Percentiles rank a stretch among this genome's conserved stretches.
These are phyloP conservation scores for Drosophila borealis DNA, from an alignment of 2,888 invertebrate genomes.

Conservation along the genomic window DNA sequence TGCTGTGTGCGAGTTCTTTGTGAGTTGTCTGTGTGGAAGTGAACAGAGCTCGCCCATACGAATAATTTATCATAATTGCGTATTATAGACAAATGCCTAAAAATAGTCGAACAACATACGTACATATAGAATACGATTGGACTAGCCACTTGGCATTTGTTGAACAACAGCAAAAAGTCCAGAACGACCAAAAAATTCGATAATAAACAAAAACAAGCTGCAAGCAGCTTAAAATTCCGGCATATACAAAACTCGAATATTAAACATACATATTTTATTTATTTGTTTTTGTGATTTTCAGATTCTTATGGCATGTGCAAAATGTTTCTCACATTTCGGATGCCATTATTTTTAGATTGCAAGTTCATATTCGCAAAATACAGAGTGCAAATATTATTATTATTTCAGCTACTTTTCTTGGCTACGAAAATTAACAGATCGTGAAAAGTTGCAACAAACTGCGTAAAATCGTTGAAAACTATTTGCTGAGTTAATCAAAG, in stretches of 20 bases:
- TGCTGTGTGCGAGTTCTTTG: slow-evolving; percentile 7
- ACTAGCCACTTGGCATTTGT: slow-evolving; percentile 41
- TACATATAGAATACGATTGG: slow-evolving; percentile 17
- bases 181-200: slow-evolving; percentile 18
- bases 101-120: slow-evolving; percentile 25
- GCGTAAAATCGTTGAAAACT: slow-evolving; percentile 38
- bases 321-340: slow-evolving; percentile 22
- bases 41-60: slow-evolving; percentile 40
- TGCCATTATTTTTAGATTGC: slow-evolving; percentile 39
- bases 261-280: slow-evolving; percentile 11
- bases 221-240: slow-evolving; percentile 50
- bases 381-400: slow-evolving; percentile 11
- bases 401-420: slow-evolving; percentile 11
- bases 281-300: background rate
- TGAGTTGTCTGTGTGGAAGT: background rate
- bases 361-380: slow-evolving; percentile 42
- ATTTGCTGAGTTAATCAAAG: slow-evolving; percentile 20
- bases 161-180: slow-evolving; percentile 13
- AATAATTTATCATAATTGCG: slow-evolving; percentile 56
- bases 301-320: slow-evolving; percentile 40
- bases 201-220: slow-evolving; percentile 56
- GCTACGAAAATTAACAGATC: slow-evolving; percentile 45
- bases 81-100: slow-evolving; percentile 50
- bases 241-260: slow-evolving; percentile 38
- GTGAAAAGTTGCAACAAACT: slow-evolving; percentile 58